Evolutionary conservation across 2,888 invertebrate genomes (phyloP), one percentile per base, ranked within the genome.

Genomic region (Acronicta aceris): DNA sequence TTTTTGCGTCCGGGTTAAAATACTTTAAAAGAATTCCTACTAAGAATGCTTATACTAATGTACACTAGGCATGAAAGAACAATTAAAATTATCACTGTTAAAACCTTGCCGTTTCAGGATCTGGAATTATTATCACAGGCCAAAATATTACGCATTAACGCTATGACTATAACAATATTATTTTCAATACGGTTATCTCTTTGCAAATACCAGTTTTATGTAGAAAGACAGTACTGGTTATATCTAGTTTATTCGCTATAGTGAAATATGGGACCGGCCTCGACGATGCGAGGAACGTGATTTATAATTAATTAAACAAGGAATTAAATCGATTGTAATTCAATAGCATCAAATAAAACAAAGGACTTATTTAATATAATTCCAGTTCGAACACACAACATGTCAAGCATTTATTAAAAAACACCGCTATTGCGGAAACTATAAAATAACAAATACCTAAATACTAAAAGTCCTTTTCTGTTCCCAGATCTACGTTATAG

Each of bases 401-500:
- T 21, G 4, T 21, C 21, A 21, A 21, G 21, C 21, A 21, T 21
- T 21, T 21, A 21, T 4, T 21, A 21, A 21, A 21, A 21, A 21
- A 21, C 21, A 21, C 21, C 21, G 4, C 21, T 21, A 21, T 4
- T 21, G 21, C 21, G n/a, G n/a, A n/a, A n/a, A n/a, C n/a, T n/a
- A n/a, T n/a, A 27, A 27, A 27, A 27, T 10, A 33, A 7, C 9
- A 33, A 10, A 33, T 33, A 12, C 33, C 3, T 10, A 12, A 13
- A 2, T 5, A 13, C 36, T 36, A 12, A 13, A 13, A 36, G 4
- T 36, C 36, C 36, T 45, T n/a, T 85, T 55, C 15, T 60, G 81
- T 48, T 66, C 53, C 5, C 78, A 94, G 90, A 95, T 97, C 3
- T 97, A 96, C 87, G 97, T 96, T n/a, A 96, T 97, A 64, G 98